A percentile compares a stretch with the other conserved stretches of the same genome.
Conservation (phyloP, 2,797 vertebrate species). For the Amblyraja radiata region DNA sequence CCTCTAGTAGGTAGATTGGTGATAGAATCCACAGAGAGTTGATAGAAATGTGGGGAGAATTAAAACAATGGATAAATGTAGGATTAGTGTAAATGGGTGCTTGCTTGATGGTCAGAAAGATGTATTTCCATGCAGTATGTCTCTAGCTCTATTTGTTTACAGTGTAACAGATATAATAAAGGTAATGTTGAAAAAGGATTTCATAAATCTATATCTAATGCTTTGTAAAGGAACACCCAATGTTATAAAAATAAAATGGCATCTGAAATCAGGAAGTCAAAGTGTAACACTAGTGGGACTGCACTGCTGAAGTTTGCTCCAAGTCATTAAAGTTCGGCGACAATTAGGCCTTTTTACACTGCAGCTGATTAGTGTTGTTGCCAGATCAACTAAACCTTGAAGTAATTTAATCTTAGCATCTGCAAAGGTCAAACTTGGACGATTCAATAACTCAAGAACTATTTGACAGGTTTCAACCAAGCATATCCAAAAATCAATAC, state of each 20-base stretch:
- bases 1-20: too few relatives aligned
- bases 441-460: constrained; percentile 99
- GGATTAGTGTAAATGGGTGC: too few relatives aligned
- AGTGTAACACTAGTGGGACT: constrained; percentile 70
- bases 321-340: constrained; percentile 99
- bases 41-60: too few relatives aligned
- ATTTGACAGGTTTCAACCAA: constrained; percentile 99
- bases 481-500: constrained; percentile 97
- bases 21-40: too few relatives aligned
- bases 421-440: constrained; percentile 99
- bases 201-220: neutral
- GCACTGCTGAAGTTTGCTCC: constrained; percentile 99
- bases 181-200: neutral
- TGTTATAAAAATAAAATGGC: neutral
- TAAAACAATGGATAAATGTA: too few relatives aligned
- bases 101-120: too few relatives aligned
- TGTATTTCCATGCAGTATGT: too few relatives aligned
- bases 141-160: neutral
- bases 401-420: constrained; percentile 99
- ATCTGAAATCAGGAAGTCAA: neutral
- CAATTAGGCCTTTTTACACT: constrained; percentile 99
- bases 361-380: constrained; percentile 99
- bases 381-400: constrained; percentile 99
- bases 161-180: neutral
- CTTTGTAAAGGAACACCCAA: neutral